phyloP scores from a whole-genome alignment of 2,113 vertebrate genomes.

The Pluvianellus socialis region DNA sequence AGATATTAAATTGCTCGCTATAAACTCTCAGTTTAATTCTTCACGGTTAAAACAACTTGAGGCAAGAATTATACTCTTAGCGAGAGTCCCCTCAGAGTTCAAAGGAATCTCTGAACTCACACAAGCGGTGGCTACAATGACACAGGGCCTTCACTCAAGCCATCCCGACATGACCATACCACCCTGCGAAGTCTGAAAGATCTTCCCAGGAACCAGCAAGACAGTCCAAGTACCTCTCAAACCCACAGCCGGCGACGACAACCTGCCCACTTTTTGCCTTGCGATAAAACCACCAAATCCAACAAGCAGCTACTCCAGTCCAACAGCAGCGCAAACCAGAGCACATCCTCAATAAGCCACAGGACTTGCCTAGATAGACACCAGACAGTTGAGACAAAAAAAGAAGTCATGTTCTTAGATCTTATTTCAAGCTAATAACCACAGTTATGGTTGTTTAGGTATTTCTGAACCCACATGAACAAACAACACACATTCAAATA shows the following conservation, averaged over 20 bases:
- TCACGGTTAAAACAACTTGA: constrained; percentile 8
- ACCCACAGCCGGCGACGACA: background rate
- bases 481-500: background rate
- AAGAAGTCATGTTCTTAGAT: background rate
- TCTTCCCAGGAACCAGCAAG: background rate
- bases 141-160: background rate
- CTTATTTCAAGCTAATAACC: background rate
- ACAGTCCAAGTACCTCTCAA: background rate
- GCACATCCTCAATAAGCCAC: background rate
- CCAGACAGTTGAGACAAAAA: background rate
- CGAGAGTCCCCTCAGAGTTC: background rate
- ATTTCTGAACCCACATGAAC: background rate
- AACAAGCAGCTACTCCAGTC: background rate
- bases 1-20: constrained; percentile 28
- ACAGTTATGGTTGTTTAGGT: background rate
- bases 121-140: accelerated
- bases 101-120: background rate
- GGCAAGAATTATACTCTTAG: constrained; percentile 16
- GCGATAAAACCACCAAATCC: background rate
- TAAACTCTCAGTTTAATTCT: constrained; percentile 44
- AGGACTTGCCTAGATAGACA: background rate
- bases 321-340: background rate
- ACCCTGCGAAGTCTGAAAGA: background rate
- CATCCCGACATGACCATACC: background rate
- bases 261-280: background rate